Evolutionary conservation across 2,888 invertebrate species (phyloP).

Genomic region (Drosophila greeni): DNA sequence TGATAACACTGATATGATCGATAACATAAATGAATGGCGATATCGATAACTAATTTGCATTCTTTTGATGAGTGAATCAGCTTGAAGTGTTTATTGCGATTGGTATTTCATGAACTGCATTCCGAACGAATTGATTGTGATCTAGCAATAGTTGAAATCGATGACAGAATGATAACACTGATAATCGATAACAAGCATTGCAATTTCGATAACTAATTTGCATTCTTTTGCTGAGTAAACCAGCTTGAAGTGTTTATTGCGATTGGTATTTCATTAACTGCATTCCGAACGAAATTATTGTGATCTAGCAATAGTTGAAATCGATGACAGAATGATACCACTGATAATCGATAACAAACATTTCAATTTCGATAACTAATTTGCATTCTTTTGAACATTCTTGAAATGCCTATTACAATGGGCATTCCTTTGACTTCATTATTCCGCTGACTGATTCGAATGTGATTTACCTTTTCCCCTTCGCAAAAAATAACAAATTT

Average conservation of each 20-base stretch:
- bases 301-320: too few species aligned
- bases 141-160: background rate
- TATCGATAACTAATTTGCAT: background rate
- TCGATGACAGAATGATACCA: too few species aligned
- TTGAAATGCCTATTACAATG: background rate
- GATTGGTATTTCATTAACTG: background rate
- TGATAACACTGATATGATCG: background rate
- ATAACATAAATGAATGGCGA: background rate
- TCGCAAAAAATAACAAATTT: background rate
- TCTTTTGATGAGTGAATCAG: background rate
- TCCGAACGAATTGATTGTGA: too few species aligned
- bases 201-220: background rate
- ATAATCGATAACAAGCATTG: background rate
- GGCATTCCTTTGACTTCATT: conserved; percentile 6
- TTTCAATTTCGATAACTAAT: background rate
- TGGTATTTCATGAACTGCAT: background rate
- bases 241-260: background rate
- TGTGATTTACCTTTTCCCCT: conserved; percentile 19
- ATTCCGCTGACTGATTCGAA: conserved; percentile 5
- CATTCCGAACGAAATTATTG: background rate
- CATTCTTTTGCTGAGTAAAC: background rate
- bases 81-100: background rate
- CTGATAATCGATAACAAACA: too few species aligned
- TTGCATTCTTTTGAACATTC: background rate
- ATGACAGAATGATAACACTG: background rate